Evolutionary conservation across 2,797 vertebrate genomes (phyloP), one percentile per base, ranked within the genome.

Genomic region (Tinamus major): DNA sequence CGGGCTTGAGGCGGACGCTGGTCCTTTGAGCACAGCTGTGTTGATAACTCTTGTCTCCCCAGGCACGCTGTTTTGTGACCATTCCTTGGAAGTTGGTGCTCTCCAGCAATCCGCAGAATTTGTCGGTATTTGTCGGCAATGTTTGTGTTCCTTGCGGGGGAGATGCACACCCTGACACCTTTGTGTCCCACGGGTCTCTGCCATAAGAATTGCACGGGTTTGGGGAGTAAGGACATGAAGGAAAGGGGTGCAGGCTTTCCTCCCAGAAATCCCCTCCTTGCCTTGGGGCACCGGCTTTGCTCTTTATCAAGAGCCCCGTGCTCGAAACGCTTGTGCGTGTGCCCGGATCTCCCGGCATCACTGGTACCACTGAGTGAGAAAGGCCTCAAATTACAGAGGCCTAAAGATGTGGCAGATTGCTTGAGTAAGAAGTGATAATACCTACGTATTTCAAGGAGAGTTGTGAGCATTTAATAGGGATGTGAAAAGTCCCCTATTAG

Each of bases 1-100:
- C 18, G 17, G 59, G 27, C 87, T 93, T 96, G 92, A 37, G 26
- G 82, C 94, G 95, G 91, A 74, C 71, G 12, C 95, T 39, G 78
- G 67, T 44, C 62, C 65, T 94, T 18, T 27, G 77, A 77, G 55
- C 31, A 42, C 37, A 58, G 18, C 51, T 4, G 2, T 48, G 24
- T 3, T 68, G 49, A 46, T 81, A 79, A 39, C 63, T 61, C 63
- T 92, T 80, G 62, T 81, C 26, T 95, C 37, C 37, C 79, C 79
- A 27, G 55, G 13, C 26, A 89, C 68, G 44, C 79, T 89, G 64
- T 82, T 62, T 58, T 35, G n/a, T 44, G 13, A 29, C 51, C 68
- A 35, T 85, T 86, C 55, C 6, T 46, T 76, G 33, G 31, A 65
- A 37, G 31, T 35, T 94, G 33, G 67, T 79, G 29, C n/a, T 82